A percentile compares a stretch with the other conserved stretches of the same genome.
Evolutionary conservation across 2,113 vertebrate species (phyloP).

Genomic region (Lagopus leucura): DNA sequence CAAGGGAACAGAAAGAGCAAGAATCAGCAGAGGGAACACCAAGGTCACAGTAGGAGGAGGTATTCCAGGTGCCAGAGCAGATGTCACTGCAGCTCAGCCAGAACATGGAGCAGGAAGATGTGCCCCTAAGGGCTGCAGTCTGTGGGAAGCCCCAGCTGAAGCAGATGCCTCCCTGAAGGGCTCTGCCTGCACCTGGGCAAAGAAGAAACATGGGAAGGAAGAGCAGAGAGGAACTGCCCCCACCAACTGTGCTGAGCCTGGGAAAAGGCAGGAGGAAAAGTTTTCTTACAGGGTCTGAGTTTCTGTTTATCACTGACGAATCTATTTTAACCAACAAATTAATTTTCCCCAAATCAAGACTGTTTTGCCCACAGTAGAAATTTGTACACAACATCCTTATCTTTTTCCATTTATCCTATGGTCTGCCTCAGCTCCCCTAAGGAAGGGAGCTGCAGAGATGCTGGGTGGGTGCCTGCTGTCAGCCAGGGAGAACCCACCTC

Average conservation of each 20-base stretch:
- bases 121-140: not conserved
- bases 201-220: not conserved
- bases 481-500: not conserved
- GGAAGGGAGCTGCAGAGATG: not conserved
- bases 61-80: not conserved
- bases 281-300: not conserved
- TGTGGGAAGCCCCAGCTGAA: not conserved
- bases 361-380: not conserved
- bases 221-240: not conserved
- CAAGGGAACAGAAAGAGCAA: not conserved
- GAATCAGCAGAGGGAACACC: not conserved
- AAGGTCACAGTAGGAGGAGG: conserved; percentile 18
- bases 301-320: not conserved
- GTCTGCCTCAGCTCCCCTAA: not conserved
- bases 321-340: not conserved
- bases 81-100: not conserved
- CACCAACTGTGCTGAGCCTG: not conserved
- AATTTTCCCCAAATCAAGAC: not conserved
- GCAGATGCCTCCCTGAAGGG: not conserved
- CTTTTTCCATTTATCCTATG: not conserved
- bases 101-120: not conserved
- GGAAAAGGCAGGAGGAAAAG: not conserved
- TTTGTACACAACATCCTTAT: not conserved
- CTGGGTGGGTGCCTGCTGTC: not conserved
- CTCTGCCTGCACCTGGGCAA: not conserved